Conservation (phyloP, 2,797 vertebrate species). For the Microcaecilia unicolor region DNA sequence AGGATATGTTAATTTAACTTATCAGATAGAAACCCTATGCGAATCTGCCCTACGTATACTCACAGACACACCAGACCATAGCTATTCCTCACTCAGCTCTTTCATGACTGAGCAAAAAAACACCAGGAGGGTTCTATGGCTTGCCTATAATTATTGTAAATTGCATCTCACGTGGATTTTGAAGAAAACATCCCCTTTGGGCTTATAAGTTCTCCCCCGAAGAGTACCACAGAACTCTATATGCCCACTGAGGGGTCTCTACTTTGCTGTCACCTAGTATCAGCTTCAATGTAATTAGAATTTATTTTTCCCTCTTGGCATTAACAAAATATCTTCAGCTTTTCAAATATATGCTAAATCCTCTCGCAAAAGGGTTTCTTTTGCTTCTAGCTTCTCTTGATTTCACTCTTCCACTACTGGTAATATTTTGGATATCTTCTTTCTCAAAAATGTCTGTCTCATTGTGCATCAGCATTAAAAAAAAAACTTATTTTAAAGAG, state of each 20-base stretch:
- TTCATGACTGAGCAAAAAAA: not conserved
- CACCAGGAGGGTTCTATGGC: not conserved
- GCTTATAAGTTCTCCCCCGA: not conserved
- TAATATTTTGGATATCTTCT: no score
- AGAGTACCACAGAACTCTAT: not conserved
- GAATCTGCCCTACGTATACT: no score
- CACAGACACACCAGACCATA: not conserved
- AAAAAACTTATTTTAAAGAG: no score
- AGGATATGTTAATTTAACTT: no score
- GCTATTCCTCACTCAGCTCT: not conserved
- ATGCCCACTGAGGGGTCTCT: not conserved
- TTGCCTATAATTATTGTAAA: not conserved
- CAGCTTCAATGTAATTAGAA: no score
- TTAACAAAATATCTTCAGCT: not conserved
- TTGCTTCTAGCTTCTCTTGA: no score
- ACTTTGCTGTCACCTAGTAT: not conserved
- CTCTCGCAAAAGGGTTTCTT: not conserved
- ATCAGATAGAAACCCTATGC: no score
- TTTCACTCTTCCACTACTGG: no score
- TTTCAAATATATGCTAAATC: not conserved
- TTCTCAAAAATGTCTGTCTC: conserved; percentile 1
- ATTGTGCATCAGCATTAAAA: no score
- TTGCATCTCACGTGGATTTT: not conserved
- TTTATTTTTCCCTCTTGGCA: not conserved
- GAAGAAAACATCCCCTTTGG: not conserved